A percentile compares a stretch with the other conserved stretches of the same genome.
Evolutionary conservation across 2,888 invertebrate genomes (phyloP).

Genomic region (Habroteleia sp.): DNA sequence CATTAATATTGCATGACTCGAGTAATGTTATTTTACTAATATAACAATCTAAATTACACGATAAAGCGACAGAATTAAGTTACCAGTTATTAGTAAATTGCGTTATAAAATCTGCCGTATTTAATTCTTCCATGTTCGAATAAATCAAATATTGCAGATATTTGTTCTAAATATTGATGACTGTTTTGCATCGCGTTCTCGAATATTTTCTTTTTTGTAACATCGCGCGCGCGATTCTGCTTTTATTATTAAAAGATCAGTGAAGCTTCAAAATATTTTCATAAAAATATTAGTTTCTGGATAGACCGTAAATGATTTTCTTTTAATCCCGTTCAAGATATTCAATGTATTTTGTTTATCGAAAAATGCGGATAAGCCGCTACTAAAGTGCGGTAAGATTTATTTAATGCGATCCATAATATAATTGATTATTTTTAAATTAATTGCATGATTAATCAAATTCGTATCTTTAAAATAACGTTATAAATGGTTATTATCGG

Average conservation of each 20-base stretch:
- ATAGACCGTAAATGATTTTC: conserved; percentile 12
- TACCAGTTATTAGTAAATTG: no score
- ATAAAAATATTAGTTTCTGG: conserved; percentile 10
- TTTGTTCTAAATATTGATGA: conserved; percentile 10
- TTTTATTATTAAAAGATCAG: conserved; percentile 22
- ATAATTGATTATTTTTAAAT: conserved; percentile 6
- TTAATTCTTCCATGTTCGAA: neutral
- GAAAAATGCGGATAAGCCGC: no score
- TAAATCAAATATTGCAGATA: neutral
- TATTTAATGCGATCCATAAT: no score
- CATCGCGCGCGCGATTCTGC: no score
- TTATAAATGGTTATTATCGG: conserved; percentile 39
- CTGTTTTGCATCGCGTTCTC: neutral
- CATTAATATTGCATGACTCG: no score
- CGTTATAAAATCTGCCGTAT: neutral
- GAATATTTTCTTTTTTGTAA: conserved; percentile 9
- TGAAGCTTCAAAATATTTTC: conserved; percentile 10
- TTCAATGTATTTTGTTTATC: conserved; percentile 9
- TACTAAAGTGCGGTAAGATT: no score
- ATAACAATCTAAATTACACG: conserved; percentile 1
- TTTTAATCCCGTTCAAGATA: no score
- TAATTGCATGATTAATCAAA: conserved; percentile 33
- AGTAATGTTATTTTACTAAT: conserved; percentile 18
- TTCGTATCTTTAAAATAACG: conserved; percentile 11
- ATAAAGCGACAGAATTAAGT: conserved; percentile 1